Evolutionary conservation across 2,888 invertebrate species (phyloP).

Genomic region (Torymus aiolomorphi): DNA sequence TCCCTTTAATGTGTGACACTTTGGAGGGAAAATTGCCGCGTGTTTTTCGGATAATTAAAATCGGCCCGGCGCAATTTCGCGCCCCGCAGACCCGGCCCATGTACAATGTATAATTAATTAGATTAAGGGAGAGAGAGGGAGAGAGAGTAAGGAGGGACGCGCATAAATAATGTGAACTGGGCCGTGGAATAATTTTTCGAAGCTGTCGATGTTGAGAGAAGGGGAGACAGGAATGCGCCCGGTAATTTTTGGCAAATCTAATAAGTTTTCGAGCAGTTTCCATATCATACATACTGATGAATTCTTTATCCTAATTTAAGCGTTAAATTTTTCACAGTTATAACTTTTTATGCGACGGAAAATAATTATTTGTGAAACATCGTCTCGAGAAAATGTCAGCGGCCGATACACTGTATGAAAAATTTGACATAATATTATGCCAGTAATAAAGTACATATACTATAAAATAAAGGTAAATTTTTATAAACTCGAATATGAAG

Average conservation of each 20-base stretch:
- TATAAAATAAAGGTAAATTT: no score
- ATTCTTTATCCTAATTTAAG: background rate
- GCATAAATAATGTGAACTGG: no score
- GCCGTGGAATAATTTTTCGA: no score
- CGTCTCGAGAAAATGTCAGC: no score
- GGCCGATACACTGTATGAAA: no score
- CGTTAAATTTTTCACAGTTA: background rate
- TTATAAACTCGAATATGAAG: no score
- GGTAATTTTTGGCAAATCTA: slow-evolving; percentile 16
- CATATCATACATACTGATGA: background rate
- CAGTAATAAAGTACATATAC: no score
- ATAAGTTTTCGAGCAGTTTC: slow-evolving; percentile 5
- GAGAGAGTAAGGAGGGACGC: no score
- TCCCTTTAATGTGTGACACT: slow-evolving; percentile 29
- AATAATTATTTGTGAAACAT: background rate
- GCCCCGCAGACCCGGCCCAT: background rate
- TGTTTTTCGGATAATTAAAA: slow-evolving; percentile 45
- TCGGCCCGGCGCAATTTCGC: slow-evolving; percentile 19
- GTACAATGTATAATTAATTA: slow-evolving; percentile 50
- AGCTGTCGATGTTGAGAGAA: no score
- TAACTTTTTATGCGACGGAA: no score
- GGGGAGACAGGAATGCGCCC: no score
- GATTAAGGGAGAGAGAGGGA: slow-evolving; percentile 17
- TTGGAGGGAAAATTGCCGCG: slow-evolving; percentile 11
- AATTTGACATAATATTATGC: no score